Conservation (phyloP, 2,113 vertebrate genomes). For the Mormyrus iriodes region DNA sequence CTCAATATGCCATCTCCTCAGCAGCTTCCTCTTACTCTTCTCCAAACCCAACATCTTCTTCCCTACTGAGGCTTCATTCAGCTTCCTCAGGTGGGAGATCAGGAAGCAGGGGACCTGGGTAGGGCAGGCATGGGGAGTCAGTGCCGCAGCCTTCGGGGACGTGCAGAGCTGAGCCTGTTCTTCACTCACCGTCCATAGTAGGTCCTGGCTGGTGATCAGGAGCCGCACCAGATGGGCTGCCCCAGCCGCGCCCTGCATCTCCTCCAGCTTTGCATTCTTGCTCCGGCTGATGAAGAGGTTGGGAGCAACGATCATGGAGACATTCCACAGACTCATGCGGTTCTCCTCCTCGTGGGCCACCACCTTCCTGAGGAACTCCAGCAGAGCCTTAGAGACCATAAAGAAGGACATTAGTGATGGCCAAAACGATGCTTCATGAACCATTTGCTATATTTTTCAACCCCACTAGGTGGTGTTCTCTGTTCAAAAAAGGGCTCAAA, state of each 20-base stretch:
- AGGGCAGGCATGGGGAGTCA: not conserved
- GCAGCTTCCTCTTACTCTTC: constrained; percentile 66
- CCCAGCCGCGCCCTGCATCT: constrained; percentile 75
- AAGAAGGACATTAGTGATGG: not conserved
- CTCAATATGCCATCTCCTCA: constrained; percentile 72
- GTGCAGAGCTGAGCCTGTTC: too few species aligned
- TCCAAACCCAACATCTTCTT: constrained; percentile 68
- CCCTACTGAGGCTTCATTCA: constrained; percentile 76
- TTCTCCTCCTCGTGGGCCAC: constrained; percentile 86
- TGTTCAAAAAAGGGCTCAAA: not conserved
- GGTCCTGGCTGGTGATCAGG: constrained; percentile 82
- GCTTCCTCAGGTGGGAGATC: constrained; percentile 82
- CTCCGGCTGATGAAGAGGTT: constrained; percentile 81
- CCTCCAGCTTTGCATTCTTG: constrained; percentile 71
- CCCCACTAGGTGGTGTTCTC: not conserved
- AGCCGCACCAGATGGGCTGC: constrained; percentile 77
- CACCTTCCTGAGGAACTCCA: constrained; percentile 84
- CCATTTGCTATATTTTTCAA: not conserved
- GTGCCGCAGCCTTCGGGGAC: not conserved
- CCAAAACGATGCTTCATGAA: not conserved
- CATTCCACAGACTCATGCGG: constrained; percentile 92
- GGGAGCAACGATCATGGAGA: constrained; percentile 91
- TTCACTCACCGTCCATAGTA: constrained; percentile 82
- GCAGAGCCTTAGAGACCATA: constrained; percentile 65
- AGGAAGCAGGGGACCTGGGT: constrained; percentile 82